Conservation (phyloP, 1,140 invertebrate genomes). For the Marisa cornuarietis region DNA sequence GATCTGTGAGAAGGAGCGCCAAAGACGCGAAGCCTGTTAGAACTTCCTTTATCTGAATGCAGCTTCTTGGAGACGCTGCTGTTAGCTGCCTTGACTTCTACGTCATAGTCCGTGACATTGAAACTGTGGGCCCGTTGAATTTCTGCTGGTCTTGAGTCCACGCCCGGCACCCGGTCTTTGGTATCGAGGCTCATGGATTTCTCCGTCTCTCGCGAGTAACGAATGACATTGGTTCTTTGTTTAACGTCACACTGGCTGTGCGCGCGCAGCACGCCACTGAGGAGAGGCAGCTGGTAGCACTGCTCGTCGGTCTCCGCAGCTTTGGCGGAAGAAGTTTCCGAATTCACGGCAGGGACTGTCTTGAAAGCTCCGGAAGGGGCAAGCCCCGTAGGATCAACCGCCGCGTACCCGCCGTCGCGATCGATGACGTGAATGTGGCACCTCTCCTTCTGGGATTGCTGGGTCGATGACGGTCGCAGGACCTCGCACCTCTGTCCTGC, state of each 20-base stretch:
- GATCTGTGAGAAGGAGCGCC: slow-evolving; percentile 1
- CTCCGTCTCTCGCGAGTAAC: background rate
- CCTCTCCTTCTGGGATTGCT: too few species aligned
- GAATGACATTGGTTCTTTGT: background rate
- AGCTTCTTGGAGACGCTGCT: background rate
- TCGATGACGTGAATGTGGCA: too few species aligned
- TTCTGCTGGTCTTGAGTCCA: background rate
- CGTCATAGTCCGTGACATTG: background rate
- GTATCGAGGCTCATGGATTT: slow-evolving; percentile 15
- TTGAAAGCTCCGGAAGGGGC: too few species aligned
- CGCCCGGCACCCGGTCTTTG: slow-evolving; percentile 3
- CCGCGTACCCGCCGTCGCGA: too few species aligned
- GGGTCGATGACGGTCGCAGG: background rate
- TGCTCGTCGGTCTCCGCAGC: background rate
- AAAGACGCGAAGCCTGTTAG: slow-evolving; percentile 9
- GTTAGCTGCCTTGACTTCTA: background rate
- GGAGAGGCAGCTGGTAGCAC: slow-evolving; percentile 17
- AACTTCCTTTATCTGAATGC: slow-evolving; percentile 7
- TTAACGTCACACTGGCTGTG: slow-evolving; percentile 7
- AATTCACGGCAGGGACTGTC: too few species aligned
- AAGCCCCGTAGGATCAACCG: too few species aligned
- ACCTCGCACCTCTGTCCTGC: slow-evolving; percentile 12
- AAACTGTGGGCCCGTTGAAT: slow-evolving; percentile 21
- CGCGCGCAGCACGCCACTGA: background rate
- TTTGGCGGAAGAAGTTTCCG: too few species aligned